Conservation (phyloP, 2,113 vertebrate genomes). For the Rhinolophus sinicus region DNA sequence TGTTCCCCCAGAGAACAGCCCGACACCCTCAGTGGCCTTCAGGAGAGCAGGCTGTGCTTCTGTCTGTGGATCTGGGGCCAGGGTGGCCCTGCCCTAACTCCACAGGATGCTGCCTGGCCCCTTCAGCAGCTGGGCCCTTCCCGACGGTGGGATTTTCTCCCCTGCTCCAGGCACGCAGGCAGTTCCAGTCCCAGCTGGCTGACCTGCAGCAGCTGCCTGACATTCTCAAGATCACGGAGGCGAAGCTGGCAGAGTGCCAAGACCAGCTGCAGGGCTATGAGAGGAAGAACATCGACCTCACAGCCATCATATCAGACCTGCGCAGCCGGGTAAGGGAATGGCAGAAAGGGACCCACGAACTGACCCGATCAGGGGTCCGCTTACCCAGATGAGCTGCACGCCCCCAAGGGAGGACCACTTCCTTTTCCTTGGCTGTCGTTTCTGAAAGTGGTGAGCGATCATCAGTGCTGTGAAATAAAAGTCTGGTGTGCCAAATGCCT, state of each 20-base stretch:
- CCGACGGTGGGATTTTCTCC: neutral
- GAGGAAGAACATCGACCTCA: constrained; percentile 90
- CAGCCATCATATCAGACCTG: constrained; percentile 88
- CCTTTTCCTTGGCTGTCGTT: constrained; percentile 81
- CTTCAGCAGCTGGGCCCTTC: neutral
- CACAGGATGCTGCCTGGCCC: neutral
- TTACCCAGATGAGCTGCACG: constrained; percentile 73
- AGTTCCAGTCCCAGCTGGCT: constrained; percentile 88
- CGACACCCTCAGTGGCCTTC: neutral
- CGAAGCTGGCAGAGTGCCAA: constrained; percentile 90
- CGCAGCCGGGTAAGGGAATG: constrained; percentile 91
- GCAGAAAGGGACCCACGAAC: constrained; percentile 78
- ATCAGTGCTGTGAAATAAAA: constrained; percentile 86
- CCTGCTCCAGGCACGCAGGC: constrained; percentile 82
- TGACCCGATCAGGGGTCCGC: constrained; percentile 49
- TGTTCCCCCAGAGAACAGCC: neutral
- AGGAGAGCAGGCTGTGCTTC: neutral
- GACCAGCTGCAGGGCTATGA: constrained; percentile 89
- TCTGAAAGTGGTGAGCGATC: constrained; percentile 85
- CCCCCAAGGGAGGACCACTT: constrained; percentile 77
- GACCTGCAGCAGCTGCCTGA: constrained; percentile 93
- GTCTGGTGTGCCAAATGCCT: constrained; percentile 84
- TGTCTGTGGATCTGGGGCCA: neutral
- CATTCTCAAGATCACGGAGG: constrained; percentile 88
- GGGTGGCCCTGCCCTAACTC: neutral